These are phyloP conservation scores for Caenorhabditis elegans DNA, from an alignment of 1,140 invertebrate genomes.

Conservation along the genomic window DNA sequence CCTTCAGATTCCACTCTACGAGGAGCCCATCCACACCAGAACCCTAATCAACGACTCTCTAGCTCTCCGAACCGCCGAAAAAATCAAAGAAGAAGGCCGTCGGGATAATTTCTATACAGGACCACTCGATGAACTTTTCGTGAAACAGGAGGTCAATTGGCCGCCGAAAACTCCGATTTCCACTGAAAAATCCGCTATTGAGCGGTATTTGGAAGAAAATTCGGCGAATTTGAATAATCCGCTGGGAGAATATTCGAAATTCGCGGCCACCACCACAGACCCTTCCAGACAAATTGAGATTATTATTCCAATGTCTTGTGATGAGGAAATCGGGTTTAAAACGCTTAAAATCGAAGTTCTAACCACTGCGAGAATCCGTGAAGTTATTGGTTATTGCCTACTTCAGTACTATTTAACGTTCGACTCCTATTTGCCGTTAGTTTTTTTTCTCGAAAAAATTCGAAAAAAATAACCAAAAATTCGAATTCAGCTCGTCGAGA, in stretches of 20 bases:
- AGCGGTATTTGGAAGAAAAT: neutral
- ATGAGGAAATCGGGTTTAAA: neutral
- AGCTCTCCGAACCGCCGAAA: neutral
- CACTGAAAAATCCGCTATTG: neutral
- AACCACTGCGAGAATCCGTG: neutral
- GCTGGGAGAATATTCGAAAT: neutral
- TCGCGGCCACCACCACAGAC: neutral
- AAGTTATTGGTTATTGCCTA: neutral
- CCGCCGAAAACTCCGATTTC: neutral
- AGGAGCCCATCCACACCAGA: slow-evolving; percentile 3
- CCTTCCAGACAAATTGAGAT: neutral
- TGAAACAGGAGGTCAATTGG: neutral
- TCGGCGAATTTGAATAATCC: neutral
- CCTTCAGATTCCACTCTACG: slow-evolving; percentile 36
- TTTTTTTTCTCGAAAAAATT: neutral
- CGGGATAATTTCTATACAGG: neutral
- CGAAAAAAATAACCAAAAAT: no score
- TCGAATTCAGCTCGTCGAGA: no score
- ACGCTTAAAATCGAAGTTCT: neutral
- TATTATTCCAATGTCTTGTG: neutral
- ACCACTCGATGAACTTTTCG: neutral
- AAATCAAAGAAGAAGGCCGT: neutral
- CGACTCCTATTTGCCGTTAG: neutral
- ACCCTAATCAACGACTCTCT: neutral
- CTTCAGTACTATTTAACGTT: neutral